Base-by-base conservation (phyloP, 1,140 invertebrate species). In the Drosophila tropicalis region DNA sequence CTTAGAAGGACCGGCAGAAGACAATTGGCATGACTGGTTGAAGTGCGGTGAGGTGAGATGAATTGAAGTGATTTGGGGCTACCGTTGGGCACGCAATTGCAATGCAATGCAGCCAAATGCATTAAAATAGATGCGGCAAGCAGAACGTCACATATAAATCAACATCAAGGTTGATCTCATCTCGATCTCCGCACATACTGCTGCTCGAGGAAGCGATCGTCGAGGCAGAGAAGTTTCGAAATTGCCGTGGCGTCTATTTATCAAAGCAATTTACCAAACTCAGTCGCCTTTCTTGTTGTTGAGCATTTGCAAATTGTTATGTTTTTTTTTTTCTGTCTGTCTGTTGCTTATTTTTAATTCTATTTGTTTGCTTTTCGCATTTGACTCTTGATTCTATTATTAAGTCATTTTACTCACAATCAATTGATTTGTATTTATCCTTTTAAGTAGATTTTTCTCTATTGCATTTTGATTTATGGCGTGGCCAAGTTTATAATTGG, bases 151-250 rank as follows among this genome's bases (percentile, higher is more conserved):
- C 66, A 73, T 84, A 90, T 91, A 79, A 91, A 91, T 91, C 90
- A 91, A 91, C 90, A 91, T 91, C 90, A 91, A 91, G 90, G 90
- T 91, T 85, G 80, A 69, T 91, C 41, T 73, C 76, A 69, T 91
- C 41, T 73, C 76, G 83, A 78, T 85, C 83, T 84, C 74, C 84
- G 76, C 79, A 73, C 69, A 70, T 39, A 13, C 36, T n/a, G 3
- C 70, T 54, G 68, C 73, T 87, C 69, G 85, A 89, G 84, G 84
- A 89, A 89, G 84, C 80, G 51, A 66, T 66, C 62, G 12, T 9
- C 34, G 58, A 65, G 64, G 56, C 36, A 29, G 61, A 67, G 84
- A 87, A 89, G 80, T 89, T 89, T 68, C 71, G 73, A 89, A 81
- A 89, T 80, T 73, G 55, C 64, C 84, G 66, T 69, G 57, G 64